These are phyloP conservation scores for Meteorus colon DNA, from an alignment of 2,888 invertebrate species.

Conservation along the genomic window DNA sequence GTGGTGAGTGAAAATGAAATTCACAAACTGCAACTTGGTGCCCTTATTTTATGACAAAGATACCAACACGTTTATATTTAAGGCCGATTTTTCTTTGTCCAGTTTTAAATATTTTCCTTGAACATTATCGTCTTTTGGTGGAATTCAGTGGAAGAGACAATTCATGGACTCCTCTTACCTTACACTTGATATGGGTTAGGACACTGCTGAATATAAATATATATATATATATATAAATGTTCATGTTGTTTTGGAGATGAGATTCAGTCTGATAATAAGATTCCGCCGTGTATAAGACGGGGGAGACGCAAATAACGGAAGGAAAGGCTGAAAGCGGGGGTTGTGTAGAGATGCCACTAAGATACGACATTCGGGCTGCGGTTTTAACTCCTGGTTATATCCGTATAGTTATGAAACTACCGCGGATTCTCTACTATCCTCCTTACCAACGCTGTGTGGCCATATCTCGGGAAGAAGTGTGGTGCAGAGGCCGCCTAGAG, in stretches of 20 bases:
- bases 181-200: neutral
- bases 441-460: slow-evolving; percentile 8
- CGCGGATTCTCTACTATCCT: slow-evolving; percentile 57
- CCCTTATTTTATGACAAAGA: neutral
- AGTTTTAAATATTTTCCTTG: too few relatives aligned
- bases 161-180: slow-evolving; percentile 18
- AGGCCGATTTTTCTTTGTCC: neutral
- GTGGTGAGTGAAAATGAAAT: slow-evolving; percentile 35
- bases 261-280: slow-evolving; percentile 72
- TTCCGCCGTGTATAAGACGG: slow-evolving; percentile 54
- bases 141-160: neutral
- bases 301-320: slow-evolving; percentile 50
- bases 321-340: slow-evolving; percentile 44
- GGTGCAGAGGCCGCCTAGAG: neutral
- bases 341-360: slow-evolving; percentile 58
- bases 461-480: slow-evolving; percentile 11
- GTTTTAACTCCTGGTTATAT: slow-evolving; percentile 73
- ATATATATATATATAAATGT: slow-evolving; percentile 40
- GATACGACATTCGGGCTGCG: slow-evolving; percentile 72
- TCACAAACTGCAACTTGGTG: slow-evolving; percentile 48
- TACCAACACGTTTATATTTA: neutral
- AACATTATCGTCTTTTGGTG: too few relatives aligned
- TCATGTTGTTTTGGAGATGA: slow-evolving; percentile 64
- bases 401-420: slow-evolving; percentile 69
- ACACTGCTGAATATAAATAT: neutral